Base-by-base conservation (phyloP, 2,888 invertebrate species). In the Eupithecia exiguata region DNA sequence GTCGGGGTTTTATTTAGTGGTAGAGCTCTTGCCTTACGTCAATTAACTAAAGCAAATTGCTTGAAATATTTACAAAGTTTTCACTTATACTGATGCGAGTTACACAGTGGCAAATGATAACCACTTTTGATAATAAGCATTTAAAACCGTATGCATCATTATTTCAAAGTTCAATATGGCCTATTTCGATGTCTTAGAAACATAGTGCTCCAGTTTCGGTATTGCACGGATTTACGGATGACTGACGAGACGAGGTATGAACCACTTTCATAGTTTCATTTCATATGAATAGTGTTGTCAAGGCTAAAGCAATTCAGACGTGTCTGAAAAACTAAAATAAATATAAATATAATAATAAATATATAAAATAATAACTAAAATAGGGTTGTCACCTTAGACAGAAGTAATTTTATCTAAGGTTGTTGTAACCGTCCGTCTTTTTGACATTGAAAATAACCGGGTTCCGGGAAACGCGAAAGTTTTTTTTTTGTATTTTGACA, bases 161-260 rank as follows among this genome's bases (percentile, higher is more conserved):
- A 58, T 25, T 30, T 30, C 53, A 71, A 14, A 71, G 70, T 71
- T 63, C 9, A 53, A 18, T 68, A 40, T 68, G 5, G 53, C 21
- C 40, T 16, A 62, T 68, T 68, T 58, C 63, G 36, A 12, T 58
- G 18, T 65, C n/a, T 46, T 30, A 74, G 49, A 65, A 62, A 70
- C 53, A 21, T 6, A 53, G 25, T 69, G 75, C 70, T 88, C 91
- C 84, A 89, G 87, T 87, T 91, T 87, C 83, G 81, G 85, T 84
- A 84, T 81, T 80, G 81, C 84, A 84, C 87, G 88, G 88, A 90
- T 88, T 87, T 87, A 87, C 85, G 88, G 87, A 88, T 88, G 87
- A 90, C 83, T 87, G 83, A 77, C 84, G 79, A 80, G 78, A 81
- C 85, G 79, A 82, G 12, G 71, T 53, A 36, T 75, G 74, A 79